phyloP scores from a whole-genome alignment of 2,888 invertebrate species.

The Heliothis peltigera region DNA sequence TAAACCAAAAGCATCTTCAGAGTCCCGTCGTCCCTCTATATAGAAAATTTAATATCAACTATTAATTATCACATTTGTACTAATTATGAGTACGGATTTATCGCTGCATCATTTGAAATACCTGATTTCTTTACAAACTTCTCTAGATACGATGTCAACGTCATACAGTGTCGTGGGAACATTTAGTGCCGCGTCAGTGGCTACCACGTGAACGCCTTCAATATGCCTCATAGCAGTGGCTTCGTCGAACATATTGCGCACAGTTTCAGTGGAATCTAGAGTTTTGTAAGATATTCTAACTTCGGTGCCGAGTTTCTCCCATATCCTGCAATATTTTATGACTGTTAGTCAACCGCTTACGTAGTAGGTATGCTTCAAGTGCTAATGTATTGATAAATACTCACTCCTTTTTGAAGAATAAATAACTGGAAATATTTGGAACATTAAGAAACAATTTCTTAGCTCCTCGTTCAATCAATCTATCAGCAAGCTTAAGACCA shows the following conservation, averaged over 20 bases:
- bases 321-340: constrained; percentile 50
- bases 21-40: too few relatives aligned
- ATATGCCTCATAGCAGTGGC: not conserved
- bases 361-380: too few relatives aligned
- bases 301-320: constrained; percentile 51
- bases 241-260: not conserved
- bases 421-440: not conserved
- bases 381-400: not conserved
- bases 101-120: too few relatives aligned
- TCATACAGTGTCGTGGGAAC: not conserved
- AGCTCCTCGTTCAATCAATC: constrained; percentile 66
- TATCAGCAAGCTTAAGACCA: constrained; percentile 66
- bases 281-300: constrained; percentile 21
- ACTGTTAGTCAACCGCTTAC: too few relatives aligned
- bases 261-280: not conserved
- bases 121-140: not conserved
- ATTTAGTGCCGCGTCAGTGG: not conserved
- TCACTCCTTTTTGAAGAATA: not conserved
- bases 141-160: not conserved
- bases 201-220: constrained; percentile 1
- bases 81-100: too few relatives aligned
- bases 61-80: too few relatives aligned
- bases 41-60: too few relatives aligned
- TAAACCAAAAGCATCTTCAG: too few relatives aligned
- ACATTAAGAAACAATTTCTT: constrained; percentile 62